A percentile compares a stretch with the other conserved stretches of the same genome.
Evolutionary conservation across 23 tunicate species (phyloP).

Genomic region (Styela plicata): DNA sequence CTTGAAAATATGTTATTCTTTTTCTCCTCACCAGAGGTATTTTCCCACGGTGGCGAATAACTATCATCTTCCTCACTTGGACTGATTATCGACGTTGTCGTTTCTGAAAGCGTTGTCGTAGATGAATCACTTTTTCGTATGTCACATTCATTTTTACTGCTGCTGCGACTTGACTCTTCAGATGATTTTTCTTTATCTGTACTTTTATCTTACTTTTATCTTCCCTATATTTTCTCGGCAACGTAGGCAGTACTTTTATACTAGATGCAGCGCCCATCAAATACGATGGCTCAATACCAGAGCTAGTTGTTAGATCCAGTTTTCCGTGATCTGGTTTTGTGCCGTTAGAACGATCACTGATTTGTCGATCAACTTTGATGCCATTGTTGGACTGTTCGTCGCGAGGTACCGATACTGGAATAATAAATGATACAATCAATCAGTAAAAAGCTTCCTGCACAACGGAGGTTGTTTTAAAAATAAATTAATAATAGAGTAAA

Average conservation of each 20-base stretch:
- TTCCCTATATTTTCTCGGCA: not conserved
- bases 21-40: not conserved
- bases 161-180: not conserved
- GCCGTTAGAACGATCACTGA: not conserved
- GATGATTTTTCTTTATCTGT: not conserved
- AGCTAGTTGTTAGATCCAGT: not conserved
- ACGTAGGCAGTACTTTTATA: conserved; percentile 10
- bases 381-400: not conserved
- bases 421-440: not conserved
- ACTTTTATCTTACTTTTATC: not conserved
- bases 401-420: not conserved
- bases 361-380: not conserved
- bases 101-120: not conserved
- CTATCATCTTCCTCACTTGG: not conserved
- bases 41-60: not conserved
- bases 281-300: conserved; percentile 1
- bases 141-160: not conserved
- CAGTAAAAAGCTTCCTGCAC: not conserved
- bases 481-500: not conserved
- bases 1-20: not conserved
- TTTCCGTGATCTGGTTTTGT: not conserved
- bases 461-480: not conserved
- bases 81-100: not conserved
- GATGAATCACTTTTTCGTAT: not conserved
- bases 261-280: conserved; percentile 16